Conservation (phyloP, 2,797 vertebrate species). For the Clarias platycephalus region DNA sequence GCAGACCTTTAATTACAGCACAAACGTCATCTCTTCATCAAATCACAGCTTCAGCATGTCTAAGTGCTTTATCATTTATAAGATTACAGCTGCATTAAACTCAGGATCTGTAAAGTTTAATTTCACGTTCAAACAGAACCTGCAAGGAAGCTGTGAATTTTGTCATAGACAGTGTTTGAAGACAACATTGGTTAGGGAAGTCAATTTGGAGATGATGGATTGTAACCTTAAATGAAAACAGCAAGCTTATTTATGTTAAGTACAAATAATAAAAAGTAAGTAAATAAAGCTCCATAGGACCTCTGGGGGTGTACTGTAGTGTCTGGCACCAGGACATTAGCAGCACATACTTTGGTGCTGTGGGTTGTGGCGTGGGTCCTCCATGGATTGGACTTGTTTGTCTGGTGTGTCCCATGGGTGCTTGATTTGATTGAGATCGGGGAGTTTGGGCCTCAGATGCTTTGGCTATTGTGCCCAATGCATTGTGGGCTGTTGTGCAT, state of each 20-base stretch:
- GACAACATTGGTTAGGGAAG: conserved; percentile 32
- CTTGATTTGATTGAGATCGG: too few relatives aligned
- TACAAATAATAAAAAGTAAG: conserved; percentile 34
- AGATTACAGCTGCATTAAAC: not conserved
- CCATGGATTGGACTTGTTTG: too few relatives aligned
- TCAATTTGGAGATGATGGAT: conserved; percentile 52
- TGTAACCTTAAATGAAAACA: conserved; percentile 48
- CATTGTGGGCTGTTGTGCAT: too few relatives aligned
- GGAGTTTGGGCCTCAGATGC: too few relatives aligned
- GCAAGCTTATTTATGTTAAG: conserved; percentile 40
- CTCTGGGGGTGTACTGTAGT: too few relatives aligned
- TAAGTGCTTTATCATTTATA: not conserved
- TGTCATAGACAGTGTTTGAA: conserved; percentile 3
- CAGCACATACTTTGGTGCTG: too few relatives aligned
- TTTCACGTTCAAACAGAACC: not conserved
- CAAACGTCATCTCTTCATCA: not conserved
- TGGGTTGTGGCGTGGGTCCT: too few relatives aligned
- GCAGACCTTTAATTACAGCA: conserved; percentile 29
- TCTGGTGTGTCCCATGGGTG: too few relatives aligned
- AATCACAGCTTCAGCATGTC: not conserved
- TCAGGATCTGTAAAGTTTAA: not conserved
- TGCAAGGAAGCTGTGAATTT: conserved; percentile 40
- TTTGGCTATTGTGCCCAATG: too few relatives aligned
- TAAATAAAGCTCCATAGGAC: conserved; percentile 26
- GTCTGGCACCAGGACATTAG: too few relatives aligned